A percentile compares a stretch with the other conserved stretches of the same genome.
phyloP scores from a whole-genome alignment of 1,140 invertebrate species.

The Anastrepha ludens region DNA sequence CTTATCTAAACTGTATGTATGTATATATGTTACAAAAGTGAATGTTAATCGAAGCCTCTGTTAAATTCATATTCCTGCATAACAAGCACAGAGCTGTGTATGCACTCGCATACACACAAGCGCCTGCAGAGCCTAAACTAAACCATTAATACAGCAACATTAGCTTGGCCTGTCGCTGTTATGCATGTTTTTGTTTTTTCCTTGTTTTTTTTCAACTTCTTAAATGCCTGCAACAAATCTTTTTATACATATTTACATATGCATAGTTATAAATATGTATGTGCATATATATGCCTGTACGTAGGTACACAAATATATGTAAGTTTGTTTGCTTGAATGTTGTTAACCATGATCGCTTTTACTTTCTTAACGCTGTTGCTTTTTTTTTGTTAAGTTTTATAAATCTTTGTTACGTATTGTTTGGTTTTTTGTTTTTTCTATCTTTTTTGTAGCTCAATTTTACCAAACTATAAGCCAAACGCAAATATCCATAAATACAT shows the following conservation, averaged over 20 bases:
- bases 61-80: too few species aligned
- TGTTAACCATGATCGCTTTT: conserved; percentile 43
- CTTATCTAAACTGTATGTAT: background rate
- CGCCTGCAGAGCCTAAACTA: background rate
- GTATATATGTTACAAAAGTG: too few species aligned
- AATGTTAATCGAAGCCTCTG: too few species aligned
- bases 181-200: background rate
- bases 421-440: background rate
- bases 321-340: background rate
- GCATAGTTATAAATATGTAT: background rate
- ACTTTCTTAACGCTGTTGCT: conserved; percentile 13
- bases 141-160: background rate
- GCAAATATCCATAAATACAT: background rate
- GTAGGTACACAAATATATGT: background rate
- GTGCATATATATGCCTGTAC: background rate
- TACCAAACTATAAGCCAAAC: conserved; percentile 7
- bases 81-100: background rate
- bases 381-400: background rate
- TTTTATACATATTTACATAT: background rate
- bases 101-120: background rate
- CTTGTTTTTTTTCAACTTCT: background rate
- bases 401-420: background rate
- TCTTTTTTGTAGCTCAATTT: background rate
- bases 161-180: background rate
- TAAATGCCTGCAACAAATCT: conserved; percentile 24